Percentiles rank a stretch among this genome's conserved stretches.
phyloP scores from a whole-genome alignment of 2,888 invertebrate genomes.

The Nomada fucata region DNA sequence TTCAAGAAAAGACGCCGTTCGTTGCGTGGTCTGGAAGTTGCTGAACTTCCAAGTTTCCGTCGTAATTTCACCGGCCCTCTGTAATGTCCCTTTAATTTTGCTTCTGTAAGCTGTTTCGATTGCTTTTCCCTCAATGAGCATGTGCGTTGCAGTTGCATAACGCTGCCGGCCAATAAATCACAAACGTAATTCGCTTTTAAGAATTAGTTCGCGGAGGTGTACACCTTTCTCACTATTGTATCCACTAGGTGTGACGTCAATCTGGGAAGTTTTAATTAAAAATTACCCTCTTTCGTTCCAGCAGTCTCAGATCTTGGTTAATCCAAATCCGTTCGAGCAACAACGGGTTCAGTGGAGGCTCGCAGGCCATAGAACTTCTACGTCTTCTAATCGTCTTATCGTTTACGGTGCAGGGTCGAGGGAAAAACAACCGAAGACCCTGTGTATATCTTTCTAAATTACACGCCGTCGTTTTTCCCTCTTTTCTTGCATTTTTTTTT shows the following conservation, averaged over 20 bases:
- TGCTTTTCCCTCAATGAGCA: not conserved
- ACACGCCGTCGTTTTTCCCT: conserved; percentile 50
- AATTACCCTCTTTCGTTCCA: not conserved
- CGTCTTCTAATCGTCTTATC: conserved; percentile 58
- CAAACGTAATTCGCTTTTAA: too few relatives aligned
- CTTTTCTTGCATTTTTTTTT: not conserved
- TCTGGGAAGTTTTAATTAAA: not conserved
- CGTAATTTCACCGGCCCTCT: not conserved
- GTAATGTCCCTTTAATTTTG: conserved; percentile 32
- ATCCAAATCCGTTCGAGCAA: conserved; percentile 30
- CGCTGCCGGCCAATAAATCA: not conserved
- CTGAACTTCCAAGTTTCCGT: not conserved
- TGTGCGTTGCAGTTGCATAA: not conserved
- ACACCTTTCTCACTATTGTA: not conserved
- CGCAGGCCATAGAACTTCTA: conserved; percentile 42
- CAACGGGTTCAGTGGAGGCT: conserved; percentile 34
- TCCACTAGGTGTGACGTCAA: not conserved
- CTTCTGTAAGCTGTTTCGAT: not conserved
- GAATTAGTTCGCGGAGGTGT: too few relatives aligned
- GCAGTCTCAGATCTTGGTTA: not conserved
- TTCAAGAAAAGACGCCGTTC: too few relatives aligned
- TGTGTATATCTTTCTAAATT: conserved; percentile 62
- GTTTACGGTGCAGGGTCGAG: conserved; percentile 22
- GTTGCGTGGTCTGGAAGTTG: not conserved
- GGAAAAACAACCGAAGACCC: conserved; percentile 38